Evolutionary conservation across 2,888 invertebrate species (phyloP).

Genomic region (Cheilosia urbana): DNA sequence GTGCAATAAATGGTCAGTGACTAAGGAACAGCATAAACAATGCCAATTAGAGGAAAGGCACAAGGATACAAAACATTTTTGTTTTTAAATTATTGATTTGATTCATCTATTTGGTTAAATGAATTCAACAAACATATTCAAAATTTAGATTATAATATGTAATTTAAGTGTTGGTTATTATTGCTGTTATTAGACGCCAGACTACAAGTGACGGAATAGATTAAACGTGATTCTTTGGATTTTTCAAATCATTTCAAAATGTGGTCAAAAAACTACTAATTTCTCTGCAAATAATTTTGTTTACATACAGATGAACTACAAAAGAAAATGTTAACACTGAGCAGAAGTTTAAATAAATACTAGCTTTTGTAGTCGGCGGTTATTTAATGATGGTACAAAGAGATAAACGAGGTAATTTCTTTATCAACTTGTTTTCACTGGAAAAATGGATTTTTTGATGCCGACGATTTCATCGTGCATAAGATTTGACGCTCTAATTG

Average conservation of each 20-base stretch:
- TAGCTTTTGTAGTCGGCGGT: conserved; percentile 7
- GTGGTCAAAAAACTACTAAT: background rate
- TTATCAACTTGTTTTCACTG: conserved; percentile 45
- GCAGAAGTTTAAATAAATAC: background rate
- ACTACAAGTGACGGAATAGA: background rate
- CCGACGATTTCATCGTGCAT: conserved; percentile 83
- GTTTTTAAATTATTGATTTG: conserved; percentile 17
- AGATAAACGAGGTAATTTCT: background rate
- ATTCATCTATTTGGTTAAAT: conserved; percentile 12
- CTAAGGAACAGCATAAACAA: conserved; percentile 17
- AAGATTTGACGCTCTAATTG: conserved; percentile 83
- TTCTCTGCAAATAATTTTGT: too few species aligned
- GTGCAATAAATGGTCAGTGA: background rate
- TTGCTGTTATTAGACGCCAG: conserved; percentile 10
- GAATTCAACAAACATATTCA: conserved; percentile 8
- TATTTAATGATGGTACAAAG: conserved; percentile 4
- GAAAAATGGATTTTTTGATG: conserved; percentile 83
- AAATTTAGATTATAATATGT: conserved; percentile 3
- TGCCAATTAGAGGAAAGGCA: conserved; percentile 47
- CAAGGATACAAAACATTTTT: conserved; percentile 22
- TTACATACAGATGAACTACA: too few species aligned
- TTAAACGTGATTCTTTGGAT: background rate
- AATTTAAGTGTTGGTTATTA: conserved; percentile 17
- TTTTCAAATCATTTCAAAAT: background rate
- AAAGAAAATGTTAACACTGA: background rate